phyloP scores from a whole-genome alignment of 2,888 invertebrate genomes.

The Pseudanteris insignis region DNA sequence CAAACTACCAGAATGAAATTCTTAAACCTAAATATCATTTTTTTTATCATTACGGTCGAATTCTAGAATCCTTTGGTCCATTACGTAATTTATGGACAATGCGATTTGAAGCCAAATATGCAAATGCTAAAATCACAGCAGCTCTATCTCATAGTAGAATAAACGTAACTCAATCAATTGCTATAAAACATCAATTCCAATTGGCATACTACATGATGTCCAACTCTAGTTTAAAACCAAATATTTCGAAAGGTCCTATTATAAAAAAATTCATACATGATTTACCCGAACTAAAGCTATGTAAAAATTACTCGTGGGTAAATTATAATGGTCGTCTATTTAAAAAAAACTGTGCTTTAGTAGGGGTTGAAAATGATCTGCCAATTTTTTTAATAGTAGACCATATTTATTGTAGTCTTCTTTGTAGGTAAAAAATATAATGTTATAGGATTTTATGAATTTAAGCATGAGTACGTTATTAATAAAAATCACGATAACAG shows the following conservation, averaged over 20 bases:
- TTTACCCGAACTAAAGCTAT: constrained; percentile 8
- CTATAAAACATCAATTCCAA: constrained; percentile 12
- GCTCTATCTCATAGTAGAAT: constrained; percentile 5
- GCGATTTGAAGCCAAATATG: constrained; percentile 21
- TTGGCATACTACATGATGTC: constrained; percentile 14
- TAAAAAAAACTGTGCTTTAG: constrained; percentile 13
- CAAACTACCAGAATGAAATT: constrained; percentile 16
- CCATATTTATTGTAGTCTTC: too few species aligned
- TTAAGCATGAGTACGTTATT: too few species aligned
- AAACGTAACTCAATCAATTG: constrained; percentile 12
- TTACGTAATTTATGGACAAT: constrained; percentile 12
- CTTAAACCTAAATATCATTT: constrained; percentile 48
- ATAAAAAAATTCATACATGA: neutral
- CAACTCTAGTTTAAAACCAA: constrained; percentile 8
- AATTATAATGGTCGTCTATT: constrained; percentile 17
- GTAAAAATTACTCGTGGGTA: constrained; percentile 6
- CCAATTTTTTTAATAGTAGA: too few species aligned
- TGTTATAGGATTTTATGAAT: too few species aligned
- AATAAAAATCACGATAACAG: too few species aligned
- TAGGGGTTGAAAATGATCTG: constrained; percentile 7
- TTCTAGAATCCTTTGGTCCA: constrained; percentile 29
- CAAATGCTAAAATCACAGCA: constrained; percentile 15
- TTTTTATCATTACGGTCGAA: constrained; percentile 45
- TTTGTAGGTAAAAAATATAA: too few species aligned
- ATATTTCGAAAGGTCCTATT: neutral